Base-by-base conservation (phyloP, 2,888 invertebrate species). In the Ichneumoninae sp. region DNA sequence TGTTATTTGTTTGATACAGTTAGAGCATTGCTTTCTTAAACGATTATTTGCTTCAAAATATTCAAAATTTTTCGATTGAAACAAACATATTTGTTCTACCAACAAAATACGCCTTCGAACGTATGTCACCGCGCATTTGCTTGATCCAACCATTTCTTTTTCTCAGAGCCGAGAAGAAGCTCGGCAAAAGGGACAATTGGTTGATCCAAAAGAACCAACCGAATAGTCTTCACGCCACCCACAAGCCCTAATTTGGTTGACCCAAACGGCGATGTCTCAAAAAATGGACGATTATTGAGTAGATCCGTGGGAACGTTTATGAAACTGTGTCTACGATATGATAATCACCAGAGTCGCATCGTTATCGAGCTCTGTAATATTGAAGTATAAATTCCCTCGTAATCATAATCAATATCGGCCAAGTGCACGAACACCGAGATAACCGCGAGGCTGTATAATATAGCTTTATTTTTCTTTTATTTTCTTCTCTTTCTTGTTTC, bases 361-460 rank as follows among this genome's bases (percentile, higher is more conserved):
- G 52, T 54, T 71, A 44, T 5, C 16, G 16, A 60, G 1, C 16
- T 44, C 26, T 36, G 44, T n/a, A 16, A 62, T 62, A 62, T 33
- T 6, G 30, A 62, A 16, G 62, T 40, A 60, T 33, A 44, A 79
- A 74, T 65, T 36, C 52, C 47, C 70, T 54, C 30, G 30, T 47
- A 70, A 70, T 70, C 69, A 65, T 70, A 10, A 33, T 44, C 62
- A 74, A 75, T 65, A 65, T 79, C 52, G 70, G 69, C 50, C 79
- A 62, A 54, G 54, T 83, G 22, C 74, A 71, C 47, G 50, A 83
- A 66, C 66, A 47, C 60, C 60, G 72, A 68, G 71, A 75, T 71
- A 75, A 57, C 33, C 71, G 54, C 36, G 57, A 72, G 33, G 57
- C 19, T 30, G 8, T 62, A 62, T 47, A 68, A 47, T 26, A 47